Base-by-base conservation (phyloP, 2,113 vertebrate species). In the Arizona elegans region DNA sequence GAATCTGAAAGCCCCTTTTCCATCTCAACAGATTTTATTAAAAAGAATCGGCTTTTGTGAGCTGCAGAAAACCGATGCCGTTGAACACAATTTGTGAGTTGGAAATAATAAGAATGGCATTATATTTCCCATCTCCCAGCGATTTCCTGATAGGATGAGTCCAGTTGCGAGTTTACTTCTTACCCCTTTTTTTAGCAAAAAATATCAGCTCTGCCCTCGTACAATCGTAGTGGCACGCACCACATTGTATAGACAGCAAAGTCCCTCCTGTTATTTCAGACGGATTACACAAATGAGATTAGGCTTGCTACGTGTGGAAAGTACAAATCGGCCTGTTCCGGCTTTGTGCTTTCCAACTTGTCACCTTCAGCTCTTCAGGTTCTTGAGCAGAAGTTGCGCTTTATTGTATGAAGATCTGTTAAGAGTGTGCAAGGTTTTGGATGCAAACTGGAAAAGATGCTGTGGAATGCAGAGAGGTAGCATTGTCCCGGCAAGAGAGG, bases 181-280 rank as follows among this genome's bases (percentile, higher is more conserved):
- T 65, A 50, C 43, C 29, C 23, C 8, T 8, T 59, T 70, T 10
- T 29, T 65, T 12, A 65, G 29, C 29, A n/a, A 13, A n/a, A 15
- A n/a, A 1, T 13, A n/a, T 29, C 62, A n/a, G 11, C 29, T 70
- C 62, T 70, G 11, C 62, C 62, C 62, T 70, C 1, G 1, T n/a
- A n/a, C 62, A n/a, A 13, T n/a, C 29, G 0, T n/a, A 3, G 10
- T 65, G 62, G 29, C 12, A 2, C 0, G 1, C 11, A 12, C 29
- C 3, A 4, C 11, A 0, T n/a, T n/a, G 4, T n/a, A n/a, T 26
- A 6, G 62, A n/a, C 11, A 4, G 62, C 62, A 70, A 70, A 70
- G 62, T 13, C 29, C 62, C 26, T 65, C 26, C 29, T 70, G 12
- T 13, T 15, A 29, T 70, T 70, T 70, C 1, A 11, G 12, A n/a